Percentiles rank a stretch among this genome's conserved stretches.
Conservation (phyloP, 2,888 invertebrate species). For the Oasisia sp. region DNA sequence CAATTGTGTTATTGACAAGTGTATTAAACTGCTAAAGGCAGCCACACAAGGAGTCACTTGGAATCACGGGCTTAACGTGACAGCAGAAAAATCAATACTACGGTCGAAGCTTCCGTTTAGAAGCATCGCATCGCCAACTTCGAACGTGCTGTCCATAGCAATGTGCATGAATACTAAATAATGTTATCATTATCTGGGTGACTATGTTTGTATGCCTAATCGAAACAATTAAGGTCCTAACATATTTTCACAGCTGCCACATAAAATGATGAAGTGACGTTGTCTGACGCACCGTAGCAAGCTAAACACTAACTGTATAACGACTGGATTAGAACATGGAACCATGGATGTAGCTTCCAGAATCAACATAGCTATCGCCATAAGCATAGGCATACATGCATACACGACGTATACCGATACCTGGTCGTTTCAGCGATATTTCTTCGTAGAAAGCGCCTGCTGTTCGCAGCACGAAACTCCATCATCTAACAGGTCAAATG, state of each 20-base stretch:
- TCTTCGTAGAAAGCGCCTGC: not conserved
- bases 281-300: not conserved
- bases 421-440: not conserved
- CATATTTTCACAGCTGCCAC: not conserved
- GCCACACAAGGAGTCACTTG: not conserved
- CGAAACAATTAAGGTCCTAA: not conserved
- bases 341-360: not conserved
- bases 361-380: no score
- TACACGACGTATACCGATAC: not conserved
- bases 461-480: not conserved
- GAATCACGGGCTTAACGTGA: no score
- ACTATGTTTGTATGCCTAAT: not conserved
- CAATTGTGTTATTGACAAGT: no score
- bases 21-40: not conserved
- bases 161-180: not conserved
- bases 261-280: not conserved
- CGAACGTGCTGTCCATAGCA: not conserved
- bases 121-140: not conserved
- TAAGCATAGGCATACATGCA: no score
- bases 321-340: not conserved
- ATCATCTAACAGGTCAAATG: not conserved
- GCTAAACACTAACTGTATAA: not conserved
- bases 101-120: not conserved
- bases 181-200: not conserved
- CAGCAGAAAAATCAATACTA: not conserved